A percentile compares a stretch with the other conserved stretches of the same genome.
These are phyloP conservation scores for Timema cristinae DNA, from an alignment of 2,888 invertebrate genomes.

Conservation along the genomic window DNA sequence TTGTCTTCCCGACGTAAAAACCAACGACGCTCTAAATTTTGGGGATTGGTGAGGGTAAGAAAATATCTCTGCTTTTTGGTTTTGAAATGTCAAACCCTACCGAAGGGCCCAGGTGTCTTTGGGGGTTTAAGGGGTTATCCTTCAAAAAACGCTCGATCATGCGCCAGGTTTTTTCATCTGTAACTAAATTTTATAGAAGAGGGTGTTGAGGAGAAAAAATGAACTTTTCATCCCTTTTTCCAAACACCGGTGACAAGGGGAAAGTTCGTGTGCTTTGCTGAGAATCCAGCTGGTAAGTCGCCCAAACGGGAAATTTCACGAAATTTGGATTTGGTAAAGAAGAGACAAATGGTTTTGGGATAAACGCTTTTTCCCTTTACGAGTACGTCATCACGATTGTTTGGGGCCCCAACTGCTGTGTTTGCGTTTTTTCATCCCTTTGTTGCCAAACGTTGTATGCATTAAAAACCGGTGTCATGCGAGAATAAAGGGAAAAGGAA, in stretches of 20 bases:
- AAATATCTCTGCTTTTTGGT: constrained; percentile 76
- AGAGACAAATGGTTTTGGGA: constrained; percentile 64
- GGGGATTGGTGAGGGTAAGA: constrained; percentile 75
- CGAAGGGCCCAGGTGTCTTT: constrained; percentile 77
- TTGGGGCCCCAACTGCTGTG: constrained; percentile 59
- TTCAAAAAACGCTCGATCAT: constrained; percentile 69
- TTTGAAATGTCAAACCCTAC: constrained; percentile 75
- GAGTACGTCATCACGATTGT: constrained; percentile 68
- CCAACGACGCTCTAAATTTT: constrained; percentile 70
- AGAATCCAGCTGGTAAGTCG: constrained; percentile 76
- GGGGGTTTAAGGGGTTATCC: constrained; percentile 59
- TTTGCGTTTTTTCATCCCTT: constrained; percentile 62
- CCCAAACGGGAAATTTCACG: constrained; percentile 79
- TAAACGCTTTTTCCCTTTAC: constrained; percentile 63
- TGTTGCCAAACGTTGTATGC: constrained; percentile 58
- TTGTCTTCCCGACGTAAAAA: constrained; percentile 73
- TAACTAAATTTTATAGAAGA: constrained; percentile 69
- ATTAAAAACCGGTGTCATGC: constrained; percentile 36
- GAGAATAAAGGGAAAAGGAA: constrained; percentile 40
- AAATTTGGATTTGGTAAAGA: constrained; percentile 72
- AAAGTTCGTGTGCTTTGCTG: constrained; percentile 81
- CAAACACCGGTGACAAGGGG: constrained; percentile 75
- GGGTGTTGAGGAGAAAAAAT: constrained; percentile 68
- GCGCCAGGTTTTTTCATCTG: constrained; percentile 62
- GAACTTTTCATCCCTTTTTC: constrained; percentile 74